Conservation (phyloP, 2,113 vertebrate genomes). For the Dolichotis patagonum region DNA sequence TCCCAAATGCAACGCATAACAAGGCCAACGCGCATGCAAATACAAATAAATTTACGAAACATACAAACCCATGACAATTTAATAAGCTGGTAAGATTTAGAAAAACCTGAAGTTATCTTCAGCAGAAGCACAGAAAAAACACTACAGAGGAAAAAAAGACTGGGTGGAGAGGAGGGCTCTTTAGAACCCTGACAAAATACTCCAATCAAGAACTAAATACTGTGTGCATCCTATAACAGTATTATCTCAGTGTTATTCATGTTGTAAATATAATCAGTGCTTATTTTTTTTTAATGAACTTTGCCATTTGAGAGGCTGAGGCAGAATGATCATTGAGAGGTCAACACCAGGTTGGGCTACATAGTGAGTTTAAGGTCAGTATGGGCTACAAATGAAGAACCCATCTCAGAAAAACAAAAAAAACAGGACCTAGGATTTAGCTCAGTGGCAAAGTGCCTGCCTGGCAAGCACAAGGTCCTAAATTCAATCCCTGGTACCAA, state of each 20-base stretch:
- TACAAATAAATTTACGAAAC: slow-evolving; percentile 11
- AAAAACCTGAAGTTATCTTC: not conserved
- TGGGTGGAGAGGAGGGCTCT: not conserved
- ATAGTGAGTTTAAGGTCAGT: not conserved
- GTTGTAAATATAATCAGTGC: not conserved
- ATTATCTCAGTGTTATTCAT: not conserved
- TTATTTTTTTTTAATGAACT: not conserved
- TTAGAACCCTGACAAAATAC: not conserved
- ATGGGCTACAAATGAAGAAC: not conserved
- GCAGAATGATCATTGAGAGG: not conserved
- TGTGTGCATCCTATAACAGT: not conserved
- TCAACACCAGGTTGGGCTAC: not conserved
- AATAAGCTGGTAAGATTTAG: not conserved
- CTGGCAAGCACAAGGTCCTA: too few species aligned
- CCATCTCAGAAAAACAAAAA: not conserved
- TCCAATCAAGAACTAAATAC: not conserved
- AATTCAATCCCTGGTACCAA: too few species aligned
- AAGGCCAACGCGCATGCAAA: not conserved
- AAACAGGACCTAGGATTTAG: not conserved
- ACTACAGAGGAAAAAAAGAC: not conserved
- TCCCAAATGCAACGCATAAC: not conserved
- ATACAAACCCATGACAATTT: not conserved
- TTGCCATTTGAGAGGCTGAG: not conserved
- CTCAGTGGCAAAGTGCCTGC: too few species aligned
- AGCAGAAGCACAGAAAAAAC: not conserved